Evolutionary conservation across 1,140 invertebrate genomes (phyloP), one percentile per base, ranked within the genome.

Genomic region (Aradophagus sp.): DNA sequence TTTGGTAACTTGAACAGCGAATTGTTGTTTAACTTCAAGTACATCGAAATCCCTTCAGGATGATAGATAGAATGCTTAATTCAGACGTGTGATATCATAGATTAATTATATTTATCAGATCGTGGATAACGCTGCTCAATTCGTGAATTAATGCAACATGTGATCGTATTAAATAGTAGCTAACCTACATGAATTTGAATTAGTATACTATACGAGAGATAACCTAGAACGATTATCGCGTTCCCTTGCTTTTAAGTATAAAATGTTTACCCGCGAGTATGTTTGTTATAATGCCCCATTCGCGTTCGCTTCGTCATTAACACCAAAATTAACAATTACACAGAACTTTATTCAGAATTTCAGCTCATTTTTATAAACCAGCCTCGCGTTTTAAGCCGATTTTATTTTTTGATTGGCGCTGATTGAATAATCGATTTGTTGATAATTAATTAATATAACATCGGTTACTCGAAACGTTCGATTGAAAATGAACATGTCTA

Each of bases 61-160:
- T 50, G 19, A 50, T 42, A 36, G 31, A 62, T 62, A 62, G 48
- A 10, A 15, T 12, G 19, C 17, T 62, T 52, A 52, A 52, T 62
- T 62, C 45, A 62, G 58, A 62, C 45, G 17, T 44, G 13, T 12
- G 38, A 61, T 61, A 61, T 42, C 38, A 11, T 14, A 42, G 58
- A 61, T 61, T 50, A 61, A 29, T 62, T 44, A 61, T 52, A 62
- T 62, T 62, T 62, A 62, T 62, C 58, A 44, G 58, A 62, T 52
- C 23, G 19, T 11, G 58, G 35, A 36, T 52, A 19, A 4, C 19
- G 47, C 38, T 62, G 58, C 29, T 62, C 58, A 52, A 34, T 52
- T 44, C 58, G 47, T 44, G 59, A 39, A 63, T 55, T 63, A 63
- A 53, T 55, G 48, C 48, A 63, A 63, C 59, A 53, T 63, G 48